Evolutionary conservation across 2,797 vertebrate species (phyloP), one percentile per base, ranked within the genome.

Genomic region (Halcyon smyrnensis): DNA sequence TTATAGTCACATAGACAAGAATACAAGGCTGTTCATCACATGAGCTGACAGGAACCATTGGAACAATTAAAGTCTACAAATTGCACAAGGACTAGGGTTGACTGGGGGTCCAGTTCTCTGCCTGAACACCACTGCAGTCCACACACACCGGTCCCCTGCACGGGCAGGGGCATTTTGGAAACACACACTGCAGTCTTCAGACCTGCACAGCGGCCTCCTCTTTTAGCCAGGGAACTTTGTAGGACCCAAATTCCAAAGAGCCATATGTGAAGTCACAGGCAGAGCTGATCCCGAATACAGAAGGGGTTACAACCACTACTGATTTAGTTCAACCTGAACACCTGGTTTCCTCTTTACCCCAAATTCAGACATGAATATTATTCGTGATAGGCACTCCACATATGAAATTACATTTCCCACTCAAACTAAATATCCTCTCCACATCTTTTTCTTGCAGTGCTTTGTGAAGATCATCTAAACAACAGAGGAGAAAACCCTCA

Each of bases 251-350:
- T n/a, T 5, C 69, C 69, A 37, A 12, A 50, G 0, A 50, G 30
- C 4, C 48, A 74, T 0, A 0, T 4, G 10, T 28, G n/a, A 87
- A 51, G 24, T 0, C 43, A 6, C 37, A 67, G 45, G 41, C n/a
- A n/a, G 0, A 3, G 63, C 53, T 60, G 45, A 75, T 37, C 34
- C 62, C 77, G 75, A 10, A n/a, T 1, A 37, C 32, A 76, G 41
- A 25, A 45, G 30, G 45, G 32, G 48, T 80, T 25, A 56, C 45
- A 53, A 45, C 48, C 5, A 45, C 18, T 27, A 45, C 0, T 0
- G 54, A 65, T 3, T 39, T 41, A 34, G 30, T 11, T 90, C 41
- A 62, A 2, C 10, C 25, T 15, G 15, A 87, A 77, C 6, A 54
- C n/a, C 45, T 60, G 32, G 57, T 54, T 25, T 53, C 28, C 51